These are phyloP conservation scores for Suncus etruscus DNA, from an alignment of 2,113 vertebrate species.

Conservation along the genomic window DNA sequence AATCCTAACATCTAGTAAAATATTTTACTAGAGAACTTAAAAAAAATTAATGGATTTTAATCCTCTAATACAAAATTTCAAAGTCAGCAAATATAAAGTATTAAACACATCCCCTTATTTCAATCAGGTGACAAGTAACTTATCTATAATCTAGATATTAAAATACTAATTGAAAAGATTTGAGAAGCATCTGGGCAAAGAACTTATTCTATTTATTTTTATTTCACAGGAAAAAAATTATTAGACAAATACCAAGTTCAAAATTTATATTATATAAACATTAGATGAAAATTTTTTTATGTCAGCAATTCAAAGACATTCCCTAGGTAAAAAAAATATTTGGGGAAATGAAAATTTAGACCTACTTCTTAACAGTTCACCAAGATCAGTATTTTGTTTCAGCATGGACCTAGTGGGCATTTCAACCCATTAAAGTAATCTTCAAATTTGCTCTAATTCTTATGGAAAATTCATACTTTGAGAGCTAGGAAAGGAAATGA, in stretches of 20 bases:
- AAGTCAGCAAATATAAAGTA: conserved; percentile 62
- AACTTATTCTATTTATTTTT: conserved; percentile 40
- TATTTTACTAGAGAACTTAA: conserved; percentile 2
- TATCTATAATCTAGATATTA: not conserved
- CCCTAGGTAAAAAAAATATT: conserved; percentile 59
- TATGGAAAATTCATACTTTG: conserved; percentile 73
- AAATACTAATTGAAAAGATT: not conserved
- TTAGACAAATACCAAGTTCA: conserved; percentile 57
- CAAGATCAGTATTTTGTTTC: conserved; percentile 57
- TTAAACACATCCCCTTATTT: conserved; percentile 26
- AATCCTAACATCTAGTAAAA: conserved; percentile 56
- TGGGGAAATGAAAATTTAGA: conserved; percentile 49
- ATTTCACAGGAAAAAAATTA: conserved; percentile 62
- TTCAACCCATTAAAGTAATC: conserved; percentile 53
- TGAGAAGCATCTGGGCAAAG: not conserved
- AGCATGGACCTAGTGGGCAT: conserved; percentile 1
- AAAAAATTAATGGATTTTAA: conserved; percentile 43
- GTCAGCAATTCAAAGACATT: conserved; percentile 49
- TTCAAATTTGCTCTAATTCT: conserved; percentile 72
- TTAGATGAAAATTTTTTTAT: conserved; percentile 51
- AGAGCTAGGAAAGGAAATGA: conserved; percentile 72
- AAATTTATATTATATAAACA: conserved; percentile 53
- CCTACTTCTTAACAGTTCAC: not conserved
- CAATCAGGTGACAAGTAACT: conserved; percentile 22
- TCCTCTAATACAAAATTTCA: conserved; percentile 51